Percentiles rank a stretch among this genome's conserved stretches.
Conservation (phyloP, 2,113 vertebrate genomes). For the Menidia beryllina region DNA sequence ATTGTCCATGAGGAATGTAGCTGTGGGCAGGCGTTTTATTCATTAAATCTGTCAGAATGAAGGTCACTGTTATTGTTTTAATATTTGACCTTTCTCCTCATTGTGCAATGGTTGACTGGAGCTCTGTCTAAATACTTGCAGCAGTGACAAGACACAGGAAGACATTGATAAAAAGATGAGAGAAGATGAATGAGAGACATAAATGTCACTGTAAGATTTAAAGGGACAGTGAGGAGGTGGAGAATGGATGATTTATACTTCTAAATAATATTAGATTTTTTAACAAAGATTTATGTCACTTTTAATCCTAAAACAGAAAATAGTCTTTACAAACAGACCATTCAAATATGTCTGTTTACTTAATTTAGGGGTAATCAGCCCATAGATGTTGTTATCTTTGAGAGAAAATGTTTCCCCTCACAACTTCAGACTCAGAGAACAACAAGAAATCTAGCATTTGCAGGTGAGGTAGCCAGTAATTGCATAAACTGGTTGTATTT, state of each 20-base stretch:
- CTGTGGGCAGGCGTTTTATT: constrained; percentile 20
- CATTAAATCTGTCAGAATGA: constrained; percentile 28
- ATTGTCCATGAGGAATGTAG: constrained; percentile 17
- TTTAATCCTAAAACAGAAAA: no score
- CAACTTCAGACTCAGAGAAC: no score
- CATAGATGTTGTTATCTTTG: no score
- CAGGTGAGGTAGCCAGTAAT: no score
- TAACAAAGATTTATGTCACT: no score
- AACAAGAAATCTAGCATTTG: no score
- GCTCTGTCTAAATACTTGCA: constrained; percentile 6
- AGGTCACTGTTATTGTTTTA: constrained; percentile 39
- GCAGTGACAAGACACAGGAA: constrained; percentile 6
- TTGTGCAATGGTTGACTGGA: constrained; percentile 26
- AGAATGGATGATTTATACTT: background rate
- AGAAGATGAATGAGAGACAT: background rate
- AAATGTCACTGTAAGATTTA: constrained; percentile 6
- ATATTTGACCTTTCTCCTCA: constrained; percentile 36
- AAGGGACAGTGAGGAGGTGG: background rate
- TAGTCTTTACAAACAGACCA: no score
- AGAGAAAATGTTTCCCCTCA: no score
- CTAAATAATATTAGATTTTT: no score
- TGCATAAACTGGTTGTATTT: no score
- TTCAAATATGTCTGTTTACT: no score
- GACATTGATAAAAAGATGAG: constrained; percentile 25
- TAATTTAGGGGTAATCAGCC: no score